These are phyloP conservation scores for Prionailurus viverrinus DNA, from an alignment of 2,113 vertebrate genomes.

Conservation along the genomic window DNA sequence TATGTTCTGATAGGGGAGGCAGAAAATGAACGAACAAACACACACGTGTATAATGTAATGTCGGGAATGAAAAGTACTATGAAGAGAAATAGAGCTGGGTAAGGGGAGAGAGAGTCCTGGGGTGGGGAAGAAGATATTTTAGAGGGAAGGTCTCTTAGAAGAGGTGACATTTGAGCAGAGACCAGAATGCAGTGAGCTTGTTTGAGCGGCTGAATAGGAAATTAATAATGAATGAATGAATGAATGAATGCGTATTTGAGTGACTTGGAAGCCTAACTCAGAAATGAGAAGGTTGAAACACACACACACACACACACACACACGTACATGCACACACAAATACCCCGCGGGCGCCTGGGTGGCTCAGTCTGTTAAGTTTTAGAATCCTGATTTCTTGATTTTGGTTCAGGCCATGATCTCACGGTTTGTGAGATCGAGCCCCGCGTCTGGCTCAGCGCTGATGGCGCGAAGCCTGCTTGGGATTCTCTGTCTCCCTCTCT, in stretches of 20 bases:
- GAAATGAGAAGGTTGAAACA: background rate
- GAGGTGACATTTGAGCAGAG: background rate
- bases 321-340: too few relatives aligned
- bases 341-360: too few relatives aligned
- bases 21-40: background rate
- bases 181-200: background rate
- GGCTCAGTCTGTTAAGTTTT: too few relatives aligned
- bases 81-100: background rate
- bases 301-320: too few relatives aligned
- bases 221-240: background rate
- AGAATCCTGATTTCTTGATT: too few relatives aligned
- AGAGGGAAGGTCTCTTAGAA: background rate
- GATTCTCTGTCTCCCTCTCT: too few relatives aligned
- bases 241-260: background rate
- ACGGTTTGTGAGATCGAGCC: too few relatives aligned
- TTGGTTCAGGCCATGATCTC: too few relatives aligned
- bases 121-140: background rate
- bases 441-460: too few relatives aligned
- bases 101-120: background rate
- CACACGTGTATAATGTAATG: background rate
- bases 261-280: background rate
- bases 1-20: background rate
- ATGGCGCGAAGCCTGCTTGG: too few relatives aligned
- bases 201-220: background rate
- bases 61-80: background rate